Evolutionary conservation across 2,797 vertebrate genomes (phyloP).

Genomic region (Pteropus rufus): DNA sequence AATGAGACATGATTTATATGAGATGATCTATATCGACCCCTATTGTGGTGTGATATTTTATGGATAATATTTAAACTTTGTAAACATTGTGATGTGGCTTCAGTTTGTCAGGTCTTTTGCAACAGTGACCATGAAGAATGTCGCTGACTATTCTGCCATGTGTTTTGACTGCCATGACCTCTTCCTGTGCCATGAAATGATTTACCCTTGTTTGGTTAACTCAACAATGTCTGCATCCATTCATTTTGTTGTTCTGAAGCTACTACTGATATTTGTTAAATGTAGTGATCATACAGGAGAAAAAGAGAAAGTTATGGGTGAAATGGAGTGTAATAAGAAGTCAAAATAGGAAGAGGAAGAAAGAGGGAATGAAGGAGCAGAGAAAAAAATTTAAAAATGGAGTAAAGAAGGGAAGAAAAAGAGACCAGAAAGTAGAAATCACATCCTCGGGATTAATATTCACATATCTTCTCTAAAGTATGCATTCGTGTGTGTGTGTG

Average conservation of each 20-base stretch:
- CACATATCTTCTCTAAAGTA: neutral
- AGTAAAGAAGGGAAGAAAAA: neutral
- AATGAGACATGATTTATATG: no score
- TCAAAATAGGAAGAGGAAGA: accelerated
- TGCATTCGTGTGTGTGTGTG: no score
- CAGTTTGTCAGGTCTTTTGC: neutral
- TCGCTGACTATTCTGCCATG: accelerated
- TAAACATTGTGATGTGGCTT: neutral
- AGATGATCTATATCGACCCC: accelerated
- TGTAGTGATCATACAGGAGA: neutral
- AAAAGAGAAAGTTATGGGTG: neutral
- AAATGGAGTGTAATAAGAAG: neutral
- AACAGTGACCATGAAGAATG: neutral
- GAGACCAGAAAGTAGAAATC: neutral
- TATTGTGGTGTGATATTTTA: neutral
- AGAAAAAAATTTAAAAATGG: neutral
- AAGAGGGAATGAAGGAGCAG: neutral
- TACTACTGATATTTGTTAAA: neutral
- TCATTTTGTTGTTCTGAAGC: neutral
- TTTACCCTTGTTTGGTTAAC: neutral
- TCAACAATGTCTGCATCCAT: neutral
- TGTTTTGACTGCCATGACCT: neutral
- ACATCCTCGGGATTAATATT: neutral
- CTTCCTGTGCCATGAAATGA: neutral
- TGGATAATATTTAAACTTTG: neutral